Evolutionary conservation across 2,113 vertebrate genomes (phyloP).

Genomic region (Lethenteron camtschaticum): DNA sequence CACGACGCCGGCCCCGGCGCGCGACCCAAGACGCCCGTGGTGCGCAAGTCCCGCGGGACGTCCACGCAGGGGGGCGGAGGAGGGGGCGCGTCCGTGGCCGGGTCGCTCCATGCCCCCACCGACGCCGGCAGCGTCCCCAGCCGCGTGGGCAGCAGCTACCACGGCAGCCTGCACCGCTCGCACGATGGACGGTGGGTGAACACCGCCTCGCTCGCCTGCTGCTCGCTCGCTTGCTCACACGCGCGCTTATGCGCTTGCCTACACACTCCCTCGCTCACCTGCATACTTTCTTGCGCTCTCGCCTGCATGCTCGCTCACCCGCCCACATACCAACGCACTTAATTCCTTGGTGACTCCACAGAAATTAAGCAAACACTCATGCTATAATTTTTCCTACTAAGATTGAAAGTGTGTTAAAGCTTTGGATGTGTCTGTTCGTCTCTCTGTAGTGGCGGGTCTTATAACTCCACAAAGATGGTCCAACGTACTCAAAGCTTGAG

Average conservation of each 20-base stretch:
- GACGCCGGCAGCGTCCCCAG: conserved; percentile 70
- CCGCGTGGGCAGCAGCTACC: conserved; percentile 68
- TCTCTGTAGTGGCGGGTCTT: too few species aligned
- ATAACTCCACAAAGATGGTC: too few species aligned
- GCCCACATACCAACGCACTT: neutral
- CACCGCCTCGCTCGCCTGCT: too few species aligned
- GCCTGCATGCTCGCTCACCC: too few species aligned
- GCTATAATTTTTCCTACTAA: too few species aligned
- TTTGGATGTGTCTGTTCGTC: too few species aligned
- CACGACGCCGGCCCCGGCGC: conserved; percentile 64
- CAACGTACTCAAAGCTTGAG: too few species aligned
- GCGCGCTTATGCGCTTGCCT: neutral
- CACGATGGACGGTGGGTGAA: conserved; percentile 51
- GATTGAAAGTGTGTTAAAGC: too few species aligned
- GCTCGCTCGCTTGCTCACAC: accelerated
- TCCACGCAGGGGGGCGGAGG: conserved; percentile 53
- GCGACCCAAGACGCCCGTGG: conserved; percentile 70
- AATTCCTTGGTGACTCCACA: neutral
- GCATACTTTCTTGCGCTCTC: neutral
- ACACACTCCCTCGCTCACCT: accelerated
- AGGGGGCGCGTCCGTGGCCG: conserved; percentile 12
- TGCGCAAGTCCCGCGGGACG: conserved; percentile 75
- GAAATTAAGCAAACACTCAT: conserved; percentile 1
- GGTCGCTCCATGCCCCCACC: conserved; percentile 87
- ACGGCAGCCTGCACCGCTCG: conserved; percentile 61